Evolutionary conservation across 2,797 vertebrate species (phyloP), one percentile per base, ranked within the genome.

Genomic region (Hemibagrus guttatus): DNA sequence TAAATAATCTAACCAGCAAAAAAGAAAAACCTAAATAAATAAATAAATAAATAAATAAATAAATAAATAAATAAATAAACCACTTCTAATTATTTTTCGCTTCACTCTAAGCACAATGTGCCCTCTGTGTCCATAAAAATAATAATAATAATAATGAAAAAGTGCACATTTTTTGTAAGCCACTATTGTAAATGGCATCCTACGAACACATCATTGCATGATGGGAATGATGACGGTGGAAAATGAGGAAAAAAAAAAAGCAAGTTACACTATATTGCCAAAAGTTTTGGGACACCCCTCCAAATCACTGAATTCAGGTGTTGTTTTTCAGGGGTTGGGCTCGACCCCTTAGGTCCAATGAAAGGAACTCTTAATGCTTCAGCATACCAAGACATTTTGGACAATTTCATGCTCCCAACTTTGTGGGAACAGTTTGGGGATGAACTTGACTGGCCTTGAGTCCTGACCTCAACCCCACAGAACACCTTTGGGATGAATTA

Each of bases 11-110:
- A 56, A 31, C 28, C 54, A 42, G 56, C 56, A 54, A 76, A 54
- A 54, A n/a, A 16, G 52, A 5, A 52, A 76, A 56, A 16, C 74
- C 6, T 3, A 16, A 80, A 64, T 46, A 81, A 81, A 49, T 16
- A 58, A 56, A 31, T 58, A 54, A 52, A 69, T 19, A 69, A 69
- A 69, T 35, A 64, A 12, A 64, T n/a, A 69, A 17, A 35, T 7
- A 69, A 39, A 69, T 19, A 71, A 14, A 74, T 49, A 75, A 31
- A 76, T 31, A 59, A 23, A 54, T 59, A 39, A 49, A 76, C 6
- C 59, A 17, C 93, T 93, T 93, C 93, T 93, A 94, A 94, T 95
- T 88, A 90, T 94, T 93, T 94, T 86, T 88, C 75, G 81, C 58
- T 89, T 84, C 14, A 90, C 89, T 89, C 86, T 86, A 88, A 89